Evolutionary conservation across 2,797 vertebrate genomes (phyloP), one percentile per base, ranked within the genome.

Genomic region (Sebastes vulpes): DNA sequence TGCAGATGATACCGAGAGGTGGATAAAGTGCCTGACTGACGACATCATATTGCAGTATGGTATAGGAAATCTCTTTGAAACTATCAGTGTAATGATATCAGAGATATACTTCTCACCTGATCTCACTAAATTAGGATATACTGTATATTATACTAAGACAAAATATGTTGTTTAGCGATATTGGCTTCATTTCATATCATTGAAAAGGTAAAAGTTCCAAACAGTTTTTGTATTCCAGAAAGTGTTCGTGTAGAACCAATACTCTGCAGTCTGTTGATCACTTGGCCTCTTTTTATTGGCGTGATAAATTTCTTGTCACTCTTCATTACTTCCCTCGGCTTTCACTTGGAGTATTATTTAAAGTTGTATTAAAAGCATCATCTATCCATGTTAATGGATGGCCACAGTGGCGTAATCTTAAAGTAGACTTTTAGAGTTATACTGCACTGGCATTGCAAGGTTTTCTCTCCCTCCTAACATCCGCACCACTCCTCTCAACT

Each of bases 341-440:
- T 76, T 59, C 25, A 67, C 21, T 42, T 76, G 60, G 38, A 61
- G 64, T 50, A 32, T 85, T 75, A 82, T 79, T 77, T 86, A 74
- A 83, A 79, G 77, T 58, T 12, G 7, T 72, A 61, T 76, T 60
- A 70, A 79, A 75, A 72, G 53, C 58, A 71, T 72, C 38, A 38
- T 64, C 48, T 63, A 35, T 46, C 21, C 66, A 25, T 21, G 32
- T 59, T 52, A 23, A 77, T 77, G 58, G 29, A 53, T 68, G 38
- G 53, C 52, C 66, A 63, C 65, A 53, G 7, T 18, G 20, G 35
- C 50, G 32, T 21, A 68, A 35, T 53, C 32, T 52, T 61, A 53
- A 28, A 69, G 42, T 28, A 20, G 28, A 68, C 31, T 14, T 72
- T 65, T 72, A n/a, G 26, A 77, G 65, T 29, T 68, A 14, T 28